Evolutionary conservation across 2,113 vertebrate genomes (phyloP).

Genomic region (Onychostoma macrolepis): DNA sequence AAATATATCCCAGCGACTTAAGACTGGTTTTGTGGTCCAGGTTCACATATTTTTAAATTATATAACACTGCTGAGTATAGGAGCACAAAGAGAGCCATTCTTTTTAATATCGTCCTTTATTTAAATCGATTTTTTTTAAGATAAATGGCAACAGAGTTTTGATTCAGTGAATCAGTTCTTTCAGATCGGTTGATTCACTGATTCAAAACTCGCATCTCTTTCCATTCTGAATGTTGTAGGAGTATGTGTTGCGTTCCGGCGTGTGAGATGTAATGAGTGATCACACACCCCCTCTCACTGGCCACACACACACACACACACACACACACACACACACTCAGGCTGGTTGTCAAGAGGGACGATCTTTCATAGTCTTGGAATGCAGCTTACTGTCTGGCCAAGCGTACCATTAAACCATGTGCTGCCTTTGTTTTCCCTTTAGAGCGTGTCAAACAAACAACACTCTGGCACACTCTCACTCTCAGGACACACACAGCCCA

Average conservation of each 20-base stretch:
- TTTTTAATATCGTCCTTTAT: not conserved
- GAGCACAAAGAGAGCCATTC: not conserved
- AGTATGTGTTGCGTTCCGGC: not conserved
- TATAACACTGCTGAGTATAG: not conserved
- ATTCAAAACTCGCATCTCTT: not conserved
- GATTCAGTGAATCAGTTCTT: not conserved
- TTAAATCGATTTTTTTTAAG: not conserved
- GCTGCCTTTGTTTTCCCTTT: constrained; percentile 69
- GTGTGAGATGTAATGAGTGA: not conserved
- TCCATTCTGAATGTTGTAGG: not conserved
- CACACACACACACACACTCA: constrained; percentile 67
- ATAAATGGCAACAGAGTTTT: not conserved
- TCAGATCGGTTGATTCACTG: too few species aligned
- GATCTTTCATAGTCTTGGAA: constrained; percentile 66
- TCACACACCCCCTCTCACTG: not conserved
- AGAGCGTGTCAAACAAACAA: constrained; percentile 70
- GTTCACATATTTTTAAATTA: not conserved
- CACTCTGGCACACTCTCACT: constrained; percentile 64
- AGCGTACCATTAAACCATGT: constrained; percentile 69
- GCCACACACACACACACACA: constrained; percentile 61
- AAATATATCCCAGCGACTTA: too few species aligned
- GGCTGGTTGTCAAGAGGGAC: constrained; percentile 66
- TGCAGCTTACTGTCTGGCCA: constrained; percentile 73
- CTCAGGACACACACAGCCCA: constrained; percentile 51
- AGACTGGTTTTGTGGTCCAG: too few species aligned